These are phyloP conservation scores for Hypercompe scribonia DNA, from an alignment of 2,888 invertebrate species.

Conservation along the genomic window DNA sequence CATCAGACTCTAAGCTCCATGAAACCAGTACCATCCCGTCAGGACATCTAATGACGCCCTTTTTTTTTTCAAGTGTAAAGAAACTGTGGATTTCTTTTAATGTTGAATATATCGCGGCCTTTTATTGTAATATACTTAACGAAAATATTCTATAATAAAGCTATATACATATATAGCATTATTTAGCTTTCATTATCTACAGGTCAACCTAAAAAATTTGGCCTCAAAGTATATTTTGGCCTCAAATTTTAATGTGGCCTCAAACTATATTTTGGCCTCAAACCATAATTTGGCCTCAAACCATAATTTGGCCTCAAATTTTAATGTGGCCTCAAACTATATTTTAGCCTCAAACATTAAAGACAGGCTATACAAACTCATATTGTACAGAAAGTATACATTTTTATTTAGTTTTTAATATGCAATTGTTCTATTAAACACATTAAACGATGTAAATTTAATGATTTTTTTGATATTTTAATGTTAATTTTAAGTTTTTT, in stretches of 20 bases:
- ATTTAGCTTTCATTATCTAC: not conserved
- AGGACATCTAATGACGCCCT: not conserved
- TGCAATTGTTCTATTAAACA: conserved; percentile 60
- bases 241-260: too few relatives aligned
- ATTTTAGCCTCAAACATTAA: conserved; percentile 7
- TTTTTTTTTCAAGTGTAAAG: not conserved
- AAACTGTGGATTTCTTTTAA: not conserved
- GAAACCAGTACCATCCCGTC: not conserved
- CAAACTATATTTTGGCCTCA: not conserved
- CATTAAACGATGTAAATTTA: conserved; percentile 51
- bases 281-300: too few relatives aligned
- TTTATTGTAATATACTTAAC: not conserved
- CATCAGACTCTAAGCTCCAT: not conserved
- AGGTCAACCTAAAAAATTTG: not conserved
- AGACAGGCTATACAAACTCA: conserved; percentile 21
- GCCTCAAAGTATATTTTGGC: not conserved
- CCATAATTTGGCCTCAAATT: not conserved
- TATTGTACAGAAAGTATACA: conserved; percentile 43
- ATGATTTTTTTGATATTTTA: conserved; percentile 41
- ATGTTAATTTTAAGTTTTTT: conserved; percentile 34
- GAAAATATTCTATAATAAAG: not conserved
- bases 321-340: not conserved
- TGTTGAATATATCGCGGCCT: not conserved
- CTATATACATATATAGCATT: not conserved
- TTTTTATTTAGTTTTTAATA: conserved; percentile 59